Evolutionary conservation across 2,797 vertebrate genomes (phyloP), one percentile per base, ranked within the genome.

Genomic region (Microcaecilia unicolor): DNA sequence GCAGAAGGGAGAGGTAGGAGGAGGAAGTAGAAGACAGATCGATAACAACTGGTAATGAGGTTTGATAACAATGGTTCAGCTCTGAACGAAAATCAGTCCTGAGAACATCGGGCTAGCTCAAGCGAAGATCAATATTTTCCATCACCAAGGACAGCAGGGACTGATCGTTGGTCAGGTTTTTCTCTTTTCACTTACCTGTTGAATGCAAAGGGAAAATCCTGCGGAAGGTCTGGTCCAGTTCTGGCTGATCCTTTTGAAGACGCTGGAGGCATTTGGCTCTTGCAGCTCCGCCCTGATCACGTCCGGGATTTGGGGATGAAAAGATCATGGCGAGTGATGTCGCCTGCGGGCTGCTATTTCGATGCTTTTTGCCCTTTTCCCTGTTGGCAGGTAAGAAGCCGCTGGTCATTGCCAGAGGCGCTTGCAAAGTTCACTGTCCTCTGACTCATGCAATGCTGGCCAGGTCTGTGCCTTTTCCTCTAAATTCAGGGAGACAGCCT

Each of bases 311-410:
- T 23, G 18, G 22, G 3, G 24, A 24, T 20, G 20, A 1, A 4
- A 14, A 25, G 25, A 67, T 34, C 37, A 66, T 43, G 64, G 73
- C 68, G 5, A 63, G 46, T 11, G 70, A 76, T 33, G 53, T 69
- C 5, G 25, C 49, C 18, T 54, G 71, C 20, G 70, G 62, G 37
- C 43, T 81, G 18, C 44, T 79, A 37, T 80, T 76, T 51, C 64
- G 64, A 52, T 47, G 72, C 19, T 35, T 74, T 14, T 65, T 80
- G 3, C 65, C 67, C 4, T 31, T 82, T 34, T 49, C 71, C 12
- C 59, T 83, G 29, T 37, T 74, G 43, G 40, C 67, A 28, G 83
- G 80, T 77, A 46, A 82, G 80, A 22, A 4, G 15, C 27, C n/a
- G n/a, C n/a, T n/a, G n/a, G n/a, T n/a, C n/a, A n/a, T n/a, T n/a